Evolutionary conservation across 2,113 vertebrate genomes (phyloP).

Genomic region (Girardinichthys multiradiatus): DNA sequence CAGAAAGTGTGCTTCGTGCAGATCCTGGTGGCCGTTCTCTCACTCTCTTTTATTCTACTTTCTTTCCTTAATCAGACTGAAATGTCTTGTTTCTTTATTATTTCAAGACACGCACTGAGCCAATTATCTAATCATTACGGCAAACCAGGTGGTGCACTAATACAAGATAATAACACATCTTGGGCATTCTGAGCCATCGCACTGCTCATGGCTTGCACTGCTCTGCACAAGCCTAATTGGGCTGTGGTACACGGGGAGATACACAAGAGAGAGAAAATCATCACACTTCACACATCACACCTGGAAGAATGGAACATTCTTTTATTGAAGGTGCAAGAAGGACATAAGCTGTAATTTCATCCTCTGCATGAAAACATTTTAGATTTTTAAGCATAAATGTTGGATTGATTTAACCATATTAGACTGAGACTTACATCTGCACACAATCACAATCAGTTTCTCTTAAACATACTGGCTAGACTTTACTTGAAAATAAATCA

Average conservation of each 20-base stretch:
- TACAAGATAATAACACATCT: conserved; percentile 82
- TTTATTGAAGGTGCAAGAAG: conserved; percentile 26
- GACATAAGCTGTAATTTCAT: conserved; percentile 14
- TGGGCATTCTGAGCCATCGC: conserved; percentile 73
- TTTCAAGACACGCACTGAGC: conserved; percentile 75
- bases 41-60: conserved; percentile 45
- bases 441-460: neutral
- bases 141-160: conserved; percentile 81
- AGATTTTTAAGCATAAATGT: neutral
- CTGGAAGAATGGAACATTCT: conserved; percentile 27
- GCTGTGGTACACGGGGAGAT: conserved; percentile 43
- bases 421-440: too few relatives aligned
- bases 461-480: neutral
- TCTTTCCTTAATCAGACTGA: conserved; percentile 68
- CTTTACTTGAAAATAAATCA: neutral
- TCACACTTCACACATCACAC: conserved; percentile 9
- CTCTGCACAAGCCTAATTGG: conserved; percentile 68
- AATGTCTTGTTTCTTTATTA: conserved; percentile 76
- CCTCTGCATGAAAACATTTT: neutral
- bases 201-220: conserved; percentile 61
- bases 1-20: conserved; percentile 3
- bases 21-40: conserved; percentile 19
- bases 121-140: conserved; percentile 83
- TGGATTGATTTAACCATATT: neutral
- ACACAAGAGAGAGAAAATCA: conserved; percentile 7